phyloP scores from a whole-genome alignment of 2,113 vertebrate genomes.

The Silurus meridionalis region DNA sequence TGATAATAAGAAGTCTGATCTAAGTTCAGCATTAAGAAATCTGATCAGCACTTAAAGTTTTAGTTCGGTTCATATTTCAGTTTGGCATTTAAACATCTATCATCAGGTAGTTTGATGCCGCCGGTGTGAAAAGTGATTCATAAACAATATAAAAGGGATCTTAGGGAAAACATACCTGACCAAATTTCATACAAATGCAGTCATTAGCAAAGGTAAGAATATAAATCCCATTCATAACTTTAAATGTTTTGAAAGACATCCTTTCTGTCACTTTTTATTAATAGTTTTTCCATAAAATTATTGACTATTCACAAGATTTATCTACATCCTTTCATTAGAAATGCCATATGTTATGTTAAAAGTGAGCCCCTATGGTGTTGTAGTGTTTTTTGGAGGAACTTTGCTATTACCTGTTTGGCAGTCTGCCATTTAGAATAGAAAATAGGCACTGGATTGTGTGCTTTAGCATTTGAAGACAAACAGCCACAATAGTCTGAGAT shows the following conservation, averaged over 20 bases:
- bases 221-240: background rate
- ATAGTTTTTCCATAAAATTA: background rate
- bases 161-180: background rate
- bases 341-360: background rate
- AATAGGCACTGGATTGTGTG: background rate
- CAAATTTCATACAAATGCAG: background rate
- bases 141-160: background rate
- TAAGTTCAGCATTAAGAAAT: background rate
- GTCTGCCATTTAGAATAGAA: background rate
- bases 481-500: background rate
- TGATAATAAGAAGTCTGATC: background rate
- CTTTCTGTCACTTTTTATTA: no score
- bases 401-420: constrained; percentile 5
- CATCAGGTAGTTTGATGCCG: no score
- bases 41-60: background rate
- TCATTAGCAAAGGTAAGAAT: background rate
- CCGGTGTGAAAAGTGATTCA: background rate
- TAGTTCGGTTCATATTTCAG: no score
- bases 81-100: no score
- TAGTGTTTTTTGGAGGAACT: background rate
- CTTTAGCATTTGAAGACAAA: background rate
- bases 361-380: background rate
- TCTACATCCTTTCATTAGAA: background rate
- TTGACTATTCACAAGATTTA: background rate
- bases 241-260: background rate